Evolutionary conservation across 2,797 vertebrate species (phyloP).

Genomic region (Coendou prehensilis): DNA sequence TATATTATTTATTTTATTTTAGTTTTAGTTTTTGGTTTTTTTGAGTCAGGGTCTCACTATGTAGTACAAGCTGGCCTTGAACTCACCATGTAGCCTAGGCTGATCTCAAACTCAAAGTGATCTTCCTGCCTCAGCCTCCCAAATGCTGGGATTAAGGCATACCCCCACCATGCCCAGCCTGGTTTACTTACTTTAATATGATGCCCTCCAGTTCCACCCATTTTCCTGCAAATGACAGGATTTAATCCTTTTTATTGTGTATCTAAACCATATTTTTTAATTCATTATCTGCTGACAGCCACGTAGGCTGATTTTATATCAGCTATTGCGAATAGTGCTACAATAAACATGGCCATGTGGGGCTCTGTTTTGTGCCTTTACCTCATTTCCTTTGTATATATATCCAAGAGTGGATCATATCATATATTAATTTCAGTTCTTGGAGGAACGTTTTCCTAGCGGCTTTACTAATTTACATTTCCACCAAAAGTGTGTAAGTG

Average conservation of each 20-base stretch:
- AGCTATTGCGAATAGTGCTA: background rate
- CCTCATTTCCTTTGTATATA: background rate
- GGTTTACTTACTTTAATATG: background rate
- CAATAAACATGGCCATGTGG: background rate
- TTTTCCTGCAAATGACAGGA: background rate
- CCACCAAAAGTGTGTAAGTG: background rate
- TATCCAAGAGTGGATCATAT: background rate
- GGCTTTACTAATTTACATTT: background rate
- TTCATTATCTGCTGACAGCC: background rate
- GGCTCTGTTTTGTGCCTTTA: background rate
- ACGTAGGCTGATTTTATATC: background rate
- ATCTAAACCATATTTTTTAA: background rate
- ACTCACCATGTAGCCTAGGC: background rate
- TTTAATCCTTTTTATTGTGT: background rate
- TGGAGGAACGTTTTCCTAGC: background rate
- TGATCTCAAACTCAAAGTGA: background rate
- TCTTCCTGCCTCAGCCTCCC: background rate
- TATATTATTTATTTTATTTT: background rate
- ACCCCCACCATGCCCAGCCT: background rate
- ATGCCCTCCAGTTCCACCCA: background rate
- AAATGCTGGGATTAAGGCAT: background rate
- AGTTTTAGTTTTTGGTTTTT: too few relatives aligned
- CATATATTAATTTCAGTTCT: background rate
- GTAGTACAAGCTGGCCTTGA: background rate
- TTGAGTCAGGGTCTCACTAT: background rate